phyloP scores from a whole-genome alignment of 2,113 vertebrate species.

The Nannobrachium achirus region DNA sequence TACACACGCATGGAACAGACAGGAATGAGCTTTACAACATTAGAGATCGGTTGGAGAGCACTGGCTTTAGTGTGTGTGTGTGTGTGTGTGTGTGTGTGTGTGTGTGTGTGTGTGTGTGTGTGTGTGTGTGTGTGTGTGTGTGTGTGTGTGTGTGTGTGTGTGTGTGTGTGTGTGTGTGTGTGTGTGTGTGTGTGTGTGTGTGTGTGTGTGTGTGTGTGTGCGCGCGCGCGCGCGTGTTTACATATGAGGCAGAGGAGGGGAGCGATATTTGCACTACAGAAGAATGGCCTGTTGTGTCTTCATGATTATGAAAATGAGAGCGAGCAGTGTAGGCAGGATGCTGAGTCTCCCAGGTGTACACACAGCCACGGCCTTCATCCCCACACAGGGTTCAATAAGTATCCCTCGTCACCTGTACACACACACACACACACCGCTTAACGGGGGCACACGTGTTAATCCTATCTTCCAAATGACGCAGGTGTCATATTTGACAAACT shows the following conservation, averaged over 20 bases:
- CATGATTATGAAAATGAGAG: slow-evolving; percentile 48
- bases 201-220: slow-evolving; percentile 18
- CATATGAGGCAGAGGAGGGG: slow-evolving; percentile 21
- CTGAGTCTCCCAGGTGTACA: slow-evolving; percentile 65
- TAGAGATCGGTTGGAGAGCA: slow-evolving; percentile 9
- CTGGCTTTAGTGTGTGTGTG: not conserved
- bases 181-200: slow-evolving; percentile 39
- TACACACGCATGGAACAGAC: not conserved
- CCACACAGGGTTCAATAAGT: slow-evolving; percentile 48
- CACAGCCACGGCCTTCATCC: slow-evolving; percentile 36
- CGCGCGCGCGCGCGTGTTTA: slow-evolving; percentile 29
- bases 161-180: no score
- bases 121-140: slow-evolving; percentile 35
- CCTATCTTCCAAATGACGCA: no score
- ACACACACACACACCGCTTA: slow-evolving; percentile 12
- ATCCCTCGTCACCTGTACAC: slow-evolving; percentile 45
- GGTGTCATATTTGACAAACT: no score
- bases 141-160: slow-evolving; percentile 15
- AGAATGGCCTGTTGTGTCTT: slow-evolving; percentile 20
- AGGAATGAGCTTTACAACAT: not conserved
- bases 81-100: slow-evolving; percentile 11
- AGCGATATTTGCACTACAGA: slow-evolving; percentile 64
- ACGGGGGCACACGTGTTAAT: no score
- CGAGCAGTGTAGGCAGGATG: slow-evolving; percentile 20
- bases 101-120: no score